These are phyloP conservation scores for Nyctibius grandis DNA, from an alignment of 2,797 vertebrate species.

Conservation along the genomic window DNA sequence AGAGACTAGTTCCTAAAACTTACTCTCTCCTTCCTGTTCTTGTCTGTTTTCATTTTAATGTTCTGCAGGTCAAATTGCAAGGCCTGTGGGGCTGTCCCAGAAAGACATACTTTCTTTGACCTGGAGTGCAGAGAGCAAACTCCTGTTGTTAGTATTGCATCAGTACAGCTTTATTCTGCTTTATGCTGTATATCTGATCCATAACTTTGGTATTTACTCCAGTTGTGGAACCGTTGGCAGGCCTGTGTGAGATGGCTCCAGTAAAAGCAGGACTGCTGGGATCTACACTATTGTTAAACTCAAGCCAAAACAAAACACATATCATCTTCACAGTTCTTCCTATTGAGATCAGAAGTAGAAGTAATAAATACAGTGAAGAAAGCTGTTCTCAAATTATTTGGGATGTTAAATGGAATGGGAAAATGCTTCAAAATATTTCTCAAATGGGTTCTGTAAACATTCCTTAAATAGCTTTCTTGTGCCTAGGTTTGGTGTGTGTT, in stretches of 20 bases:
- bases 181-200: not conserved
- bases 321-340: not conserved
- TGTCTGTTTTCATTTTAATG: not conserved
- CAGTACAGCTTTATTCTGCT: not conserved
- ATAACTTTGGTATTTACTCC: not conserved
- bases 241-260: constrained; percentile 1
- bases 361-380: constrained; percentile 10
- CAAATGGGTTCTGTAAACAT: constrained; percentile 26
- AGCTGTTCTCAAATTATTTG: not conserved
- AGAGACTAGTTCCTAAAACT: not conserved
- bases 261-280: constrained; percentile 41
- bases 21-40: not conserved
- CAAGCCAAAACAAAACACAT: constrained; percentile 3
- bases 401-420: not conserved
- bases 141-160: not conserved
- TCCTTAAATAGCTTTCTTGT: not conserved
- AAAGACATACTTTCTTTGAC: not conserved
- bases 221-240: not conserved
- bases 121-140: not conserved
- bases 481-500: not conserved
- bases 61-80: not conserved
- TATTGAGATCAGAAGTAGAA: constrained; percentile 12
- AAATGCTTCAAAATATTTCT: constrained; percentile 7
- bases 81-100: not conserved
- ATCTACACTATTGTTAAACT: not conserved